phyloP scores from a whole-genome alignment of 2,797 vertebrate species.

The Oreochromis mossambicus region DNA sequence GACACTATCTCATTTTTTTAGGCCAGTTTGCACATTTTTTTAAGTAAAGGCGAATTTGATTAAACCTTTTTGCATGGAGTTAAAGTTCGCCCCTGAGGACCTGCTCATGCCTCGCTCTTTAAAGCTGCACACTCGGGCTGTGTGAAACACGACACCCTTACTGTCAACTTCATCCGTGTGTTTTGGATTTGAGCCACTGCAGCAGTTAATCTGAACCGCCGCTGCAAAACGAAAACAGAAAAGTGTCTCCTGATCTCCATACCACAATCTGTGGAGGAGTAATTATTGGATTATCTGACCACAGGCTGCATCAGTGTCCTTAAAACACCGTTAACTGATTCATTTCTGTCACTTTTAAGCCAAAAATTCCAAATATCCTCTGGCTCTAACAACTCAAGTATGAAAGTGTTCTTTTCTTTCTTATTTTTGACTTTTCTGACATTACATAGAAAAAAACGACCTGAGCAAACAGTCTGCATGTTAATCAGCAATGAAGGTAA shows the following conservation, averaged over 20 bases:
- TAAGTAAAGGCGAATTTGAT: neutral
- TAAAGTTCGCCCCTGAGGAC: rapidly evolving
- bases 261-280: neutral
- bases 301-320: neutral
- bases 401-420: neutral
- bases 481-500: rapidly evolving
- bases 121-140: neutral
- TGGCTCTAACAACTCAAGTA: neutral
- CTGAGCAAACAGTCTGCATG: rapidly evolving
- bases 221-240: neutral
- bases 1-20: neutral
- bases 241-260: neutral
- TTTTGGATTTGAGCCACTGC: neutral
- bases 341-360: neutral
- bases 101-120: neutral
- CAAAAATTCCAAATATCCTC: neutral
- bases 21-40: neutral
- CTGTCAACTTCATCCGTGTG: neutral
- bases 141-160: neutral
- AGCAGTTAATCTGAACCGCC: neutral
- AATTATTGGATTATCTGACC: neutral
- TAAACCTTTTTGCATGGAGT: neutral
- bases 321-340: neutral
- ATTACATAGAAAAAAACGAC: neutral
- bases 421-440: neutral